Percentiles rank a stretch among this genome's conserved stretches.
These are phyloP conservation scores for Galerucella pusilla DNA, from an alignment of 2,888 invertebrate genomes.

Conservation along the genomic window DNA sequence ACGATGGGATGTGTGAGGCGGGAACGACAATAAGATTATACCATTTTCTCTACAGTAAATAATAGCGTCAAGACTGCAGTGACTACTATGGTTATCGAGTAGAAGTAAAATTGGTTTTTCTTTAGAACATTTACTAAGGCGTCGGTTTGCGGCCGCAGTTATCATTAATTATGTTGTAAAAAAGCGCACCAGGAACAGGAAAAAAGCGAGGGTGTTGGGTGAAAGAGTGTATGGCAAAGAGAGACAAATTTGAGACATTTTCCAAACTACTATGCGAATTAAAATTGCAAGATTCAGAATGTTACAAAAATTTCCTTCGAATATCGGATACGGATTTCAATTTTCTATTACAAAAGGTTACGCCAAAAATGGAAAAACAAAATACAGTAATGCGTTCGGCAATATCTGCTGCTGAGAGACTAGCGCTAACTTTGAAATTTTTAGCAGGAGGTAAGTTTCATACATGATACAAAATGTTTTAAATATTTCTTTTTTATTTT, in stretches of 20 bases:
- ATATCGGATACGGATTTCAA: not conserved
- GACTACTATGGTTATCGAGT: too few relatives aligned
- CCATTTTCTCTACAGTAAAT: too few relatives aligned
- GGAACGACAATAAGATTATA: too few relatives aligned
- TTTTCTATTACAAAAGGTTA: conserved; percentile 5
- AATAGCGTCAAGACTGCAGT: too few relatives aligned
- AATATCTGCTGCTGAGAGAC: conserved; percentile 8
- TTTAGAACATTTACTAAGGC: too few relatives aligned
- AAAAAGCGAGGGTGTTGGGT: conserved; percentile 13
- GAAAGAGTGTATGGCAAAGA: conserved; percentile 16
- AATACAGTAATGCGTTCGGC: conserved; percentile 13
- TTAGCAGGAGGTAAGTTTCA: not conserved
- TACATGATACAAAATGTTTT: too few relatives aligned
- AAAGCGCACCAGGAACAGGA: too few relatives aligned
- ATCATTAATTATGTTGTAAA: too few relatives aligned
- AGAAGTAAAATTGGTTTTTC: too few relatives aligned
- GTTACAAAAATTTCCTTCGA: conserved; percentile 9
- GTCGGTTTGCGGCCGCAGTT: too few relatives aligned
- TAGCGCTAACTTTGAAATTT: conserved; percentile 9
- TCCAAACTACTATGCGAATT: conserved; percentile 2
- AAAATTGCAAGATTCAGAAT: conserved; percentile 12
- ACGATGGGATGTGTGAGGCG: too few relatives aligned
- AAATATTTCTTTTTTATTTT: too few relatives aligned
- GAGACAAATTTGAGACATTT: conserved; percentile 4
- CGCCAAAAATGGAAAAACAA: conserved; percentile 13